These are phyloP conservation scores for Tromatobia lineatoria DNA, from an alignment of 2,888 invertebrate species.

Conservation along the genomic window DNA sequence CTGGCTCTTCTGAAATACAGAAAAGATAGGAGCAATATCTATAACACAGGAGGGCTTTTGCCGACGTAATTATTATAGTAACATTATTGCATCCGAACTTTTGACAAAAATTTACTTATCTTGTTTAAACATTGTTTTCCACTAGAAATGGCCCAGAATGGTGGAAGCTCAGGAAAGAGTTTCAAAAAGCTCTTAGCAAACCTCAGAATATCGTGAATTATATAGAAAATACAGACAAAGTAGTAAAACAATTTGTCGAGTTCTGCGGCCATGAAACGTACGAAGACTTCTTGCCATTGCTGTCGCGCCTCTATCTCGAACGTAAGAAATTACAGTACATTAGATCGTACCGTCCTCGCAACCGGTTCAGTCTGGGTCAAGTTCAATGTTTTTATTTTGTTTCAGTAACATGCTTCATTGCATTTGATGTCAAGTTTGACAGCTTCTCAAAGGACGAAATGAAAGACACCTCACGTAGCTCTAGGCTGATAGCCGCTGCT, in stretches of 20 bases:
- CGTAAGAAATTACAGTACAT: constrained; percentile 86
- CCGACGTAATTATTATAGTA: constrained; percentile 90
- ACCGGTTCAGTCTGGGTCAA: background rate
- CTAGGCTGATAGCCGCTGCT: constrained; percentile 90
- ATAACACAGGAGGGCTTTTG: constrained; percentile 93
- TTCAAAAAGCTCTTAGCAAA: constrained; percentile 93
- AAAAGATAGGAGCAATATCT: constrained; percentile 90
- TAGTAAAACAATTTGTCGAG: constrained; percentile 89
- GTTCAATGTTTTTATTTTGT: constrained; percentile 31
- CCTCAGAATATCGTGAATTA: constrained; percentile 90
- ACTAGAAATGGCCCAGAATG: constrained; percentile 92
- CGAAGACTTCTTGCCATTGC: constrained; percentile 89
- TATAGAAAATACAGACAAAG: constrained; percentile 88
- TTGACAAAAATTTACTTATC: background rate
- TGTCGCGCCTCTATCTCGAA: constrained; percentile 92
- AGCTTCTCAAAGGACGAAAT: constrained; percentile 89
- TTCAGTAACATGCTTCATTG: constrained; percentile 91
- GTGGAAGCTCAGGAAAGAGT: constrained; percentile 92
- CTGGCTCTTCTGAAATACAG: constrained; percentile 93
- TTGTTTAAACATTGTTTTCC: background rate
- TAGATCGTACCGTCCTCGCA: background rate
- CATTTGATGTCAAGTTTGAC: constrained; percentile 90
- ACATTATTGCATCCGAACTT: background rate
- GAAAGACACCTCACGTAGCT: constrained; percentile 88
- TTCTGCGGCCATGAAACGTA: constrained; percentile 83